Conservation (phyloP, 1,140 invertebrate species). For the Contarinia nasturtii region DNA sequence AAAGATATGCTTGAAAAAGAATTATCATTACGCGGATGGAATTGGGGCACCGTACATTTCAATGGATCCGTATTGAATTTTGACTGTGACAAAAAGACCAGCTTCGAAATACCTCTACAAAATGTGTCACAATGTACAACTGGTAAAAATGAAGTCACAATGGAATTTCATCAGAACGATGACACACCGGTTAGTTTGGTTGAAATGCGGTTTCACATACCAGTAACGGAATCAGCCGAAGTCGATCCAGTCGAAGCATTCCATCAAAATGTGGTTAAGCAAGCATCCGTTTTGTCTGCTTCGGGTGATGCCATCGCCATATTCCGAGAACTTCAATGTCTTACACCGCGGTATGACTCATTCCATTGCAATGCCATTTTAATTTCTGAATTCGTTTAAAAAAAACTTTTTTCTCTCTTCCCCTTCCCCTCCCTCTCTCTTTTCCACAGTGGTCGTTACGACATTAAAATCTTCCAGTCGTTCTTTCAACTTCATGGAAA, state of each 20-base stretch:
- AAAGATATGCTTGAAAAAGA: conserved; percentile 82
- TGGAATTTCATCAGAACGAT: conserved; percentile 98
- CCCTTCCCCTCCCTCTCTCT: too few species aligned
- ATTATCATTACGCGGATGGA: conserved; percentile 92
- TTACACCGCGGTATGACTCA: conserved; percentile 72
- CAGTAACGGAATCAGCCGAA: conserved; percentile 63
- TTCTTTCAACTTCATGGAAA: conserved; percentile 99
- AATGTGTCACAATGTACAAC: conserved; percentile 92
- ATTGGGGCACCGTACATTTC: conserved; percentile 95
- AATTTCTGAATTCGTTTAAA: conserved; percentile 1
- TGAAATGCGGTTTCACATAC: conserved; percentile 97
- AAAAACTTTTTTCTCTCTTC: conserved; percentile 9
- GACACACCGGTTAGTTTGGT: conserved; percentile 90
- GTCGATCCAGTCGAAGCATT: conserved; percentile 88
- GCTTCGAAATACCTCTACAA: conserved; percentile 91
- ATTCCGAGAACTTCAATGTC: conserved; percentile 91
- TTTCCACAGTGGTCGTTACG: conserved; percentile 84
- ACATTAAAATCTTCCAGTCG: conserved; percentile 94
- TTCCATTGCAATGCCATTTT: background rate
- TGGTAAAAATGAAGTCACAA: conserved; percentile 96
- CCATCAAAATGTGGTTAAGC: conserved; percentile 86
- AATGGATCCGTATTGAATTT: conserved; percentile 82
- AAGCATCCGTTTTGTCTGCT: conserved; percentile 93
- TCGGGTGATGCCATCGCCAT: conserved; percentile 95
- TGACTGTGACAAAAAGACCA: conserved; percentile 70